These are phyloP conservation scores for Pachydiplax longipennis DNA, from an alignment of 2,888 invertebrate species.

Conservation along the genomic window DNA sequence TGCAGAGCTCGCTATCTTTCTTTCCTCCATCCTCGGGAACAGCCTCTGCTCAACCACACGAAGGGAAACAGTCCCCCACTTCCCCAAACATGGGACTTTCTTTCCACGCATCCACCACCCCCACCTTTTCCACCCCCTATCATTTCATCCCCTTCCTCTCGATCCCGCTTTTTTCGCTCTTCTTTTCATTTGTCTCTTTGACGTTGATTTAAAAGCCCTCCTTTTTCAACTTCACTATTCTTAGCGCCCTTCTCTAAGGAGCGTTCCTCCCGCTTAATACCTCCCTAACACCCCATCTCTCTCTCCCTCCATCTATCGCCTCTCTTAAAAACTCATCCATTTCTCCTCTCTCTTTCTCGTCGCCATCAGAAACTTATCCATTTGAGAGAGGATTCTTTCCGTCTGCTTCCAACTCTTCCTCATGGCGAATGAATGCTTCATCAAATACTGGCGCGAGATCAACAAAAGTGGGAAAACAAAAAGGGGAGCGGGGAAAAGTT, in stretches of 20 bases:
- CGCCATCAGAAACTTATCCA: not conserved
- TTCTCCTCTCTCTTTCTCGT: not conserved
- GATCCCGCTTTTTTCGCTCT: constrained; percentile 15
- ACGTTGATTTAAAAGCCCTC: constrained; percentile 43
- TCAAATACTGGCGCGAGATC: not conserved
- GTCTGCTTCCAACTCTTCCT: not conserved
- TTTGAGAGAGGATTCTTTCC: not conserved
- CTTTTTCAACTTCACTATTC: constrained; percentile 31
- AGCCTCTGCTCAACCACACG: too few species aligned
- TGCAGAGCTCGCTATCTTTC: not conserved
- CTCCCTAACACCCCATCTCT: not conserved
- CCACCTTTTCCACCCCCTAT: not conserved
- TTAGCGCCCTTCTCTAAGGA: not conserved
- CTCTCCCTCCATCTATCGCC: not conserved
- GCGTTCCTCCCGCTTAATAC: not conserved
- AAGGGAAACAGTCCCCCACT: not conserved
- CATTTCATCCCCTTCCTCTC: not conserved
- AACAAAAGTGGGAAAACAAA: not conserved
- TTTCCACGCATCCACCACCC: not conserved
- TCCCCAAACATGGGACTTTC: not conserved
- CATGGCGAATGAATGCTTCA: not conserved
- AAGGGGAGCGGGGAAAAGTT: not conserved
- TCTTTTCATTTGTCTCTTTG: constrained; percentile 41
- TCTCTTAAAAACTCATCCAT: not conserved
- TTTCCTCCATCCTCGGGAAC: not conserved